Percentiles rank a stretch among this genome's conserved stretches.
These are phyloP conservation scores for Colletes collaris DNA, from an alignment of 2,888 invertebrate genomes.

Conservation along the genomic window DNA sequence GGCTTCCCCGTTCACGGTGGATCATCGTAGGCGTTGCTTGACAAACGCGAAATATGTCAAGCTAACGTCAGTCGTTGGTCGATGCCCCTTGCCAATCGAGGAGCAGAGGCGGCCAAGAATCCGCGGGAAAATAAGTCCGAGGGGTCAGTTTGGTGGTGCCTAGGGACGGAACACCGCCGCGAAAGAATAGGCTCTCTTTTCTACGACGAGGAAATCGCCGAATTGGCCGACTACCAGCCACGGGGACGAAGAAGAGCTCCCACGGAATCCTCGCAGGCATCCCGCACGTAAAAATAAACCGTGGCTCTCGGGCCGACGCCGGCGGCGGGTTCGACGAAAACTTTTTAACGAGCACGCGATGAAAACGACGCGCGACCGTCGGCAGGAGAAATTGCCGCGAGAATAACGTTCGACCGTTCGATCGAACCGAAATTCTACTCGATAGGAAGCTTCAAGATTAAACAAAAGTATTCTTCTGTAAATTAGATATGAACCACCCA, in stretches of 20 bases:
- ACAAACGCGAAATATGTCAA: constrained; percentile 34
- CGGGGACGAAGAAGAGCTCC: constrained; percentile 44
- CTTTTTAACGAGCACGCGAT: constrained; percentile 61
- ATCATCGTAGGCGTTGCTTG: constrained; percentile 14
- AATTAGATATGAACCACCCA: not conserved
- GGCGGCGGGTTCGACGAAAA: constrained; percentile 47
- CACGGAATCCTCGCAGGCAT: constrained; percentile 63
- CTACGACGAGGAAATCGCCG: constrained; percentile 55
- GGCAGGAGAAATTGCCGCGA: constrained; percentile 19
- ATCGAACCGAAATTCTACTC: too few species aligned
- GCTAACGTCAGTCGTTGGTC: constrained; percentile 21
- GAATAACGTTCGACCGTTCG: not conserved
- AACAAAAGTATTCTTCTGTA: too few species aligned
- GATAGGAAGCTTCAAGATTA: too few species aligned
- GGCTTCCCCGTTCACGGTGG: too few species aligned
- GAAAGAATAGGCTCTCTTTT: constrained; percentile 37
- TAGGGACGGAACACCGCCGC: constrained; percentile 4
- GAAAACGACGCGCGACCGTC: constrained; percentile 34
- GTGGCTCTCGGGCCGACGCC: constrained; percentile 24
- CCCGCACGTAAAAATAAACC: constrained; percentile 64
- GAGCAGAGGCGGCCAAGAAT: constrained; percentile 31
- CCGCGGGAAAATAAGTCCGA: not conserved
- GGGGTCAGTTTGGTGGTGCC: constrained; percentile 2
- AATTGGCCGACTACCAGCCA: constrained; percentile 60
- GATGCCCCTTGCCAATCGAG: constrained; percentile 18